Evolutionary conservation across 1,140 invertebrate genomes (phyloP).

Genomic region (Argopecten irradians): DNA sequence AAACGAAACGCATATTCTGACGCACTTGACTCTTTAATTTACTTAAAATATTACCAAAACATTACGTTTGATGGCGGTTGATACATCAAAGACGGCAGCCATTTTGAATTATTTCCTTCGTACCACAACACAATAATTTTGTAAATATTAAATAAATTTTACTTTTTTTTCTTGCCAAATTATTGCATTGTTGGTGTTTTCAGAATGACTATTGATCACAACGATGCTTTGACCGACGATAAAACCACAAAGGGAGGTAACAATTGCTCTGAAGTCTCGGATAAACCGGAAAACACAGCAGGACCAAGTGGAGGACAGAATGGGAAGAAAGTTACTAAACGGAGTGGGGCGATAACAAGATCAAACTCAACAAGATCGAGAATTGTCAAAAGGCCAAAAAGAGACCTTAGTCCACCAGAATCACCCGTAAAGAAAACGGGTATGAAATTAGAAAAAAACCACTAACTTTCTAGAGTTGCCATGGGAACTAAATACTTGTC

Average conservation of each 20-base stretch:
- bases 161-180: background rate
- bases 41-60: background rate
- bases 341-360: background rate
- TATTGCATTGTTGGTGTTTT: background rate
- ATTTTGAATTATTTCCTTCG: slow-evolving; percentile 60
- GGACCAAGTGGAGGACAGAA: slow-evolving; percentile 30
- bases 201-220: slow-evolving; percentile 25
- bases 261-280: slow-evolving; percentile 17
- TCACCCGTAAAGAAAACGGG: slow-evolving; percentile 65
- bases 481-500: slow-evolving; percentile 15
- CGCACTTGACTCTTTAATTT: background rate
- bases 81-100: slow-evolving; percentile 53
- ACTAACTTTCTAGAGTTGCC: background rate
- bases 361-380: slow-evolving; percentile 54
- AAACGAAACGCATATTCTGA: background rate
- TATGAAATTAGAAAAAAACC: background rate
- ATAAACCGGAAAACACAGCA: slow-evolving; percentile 13
- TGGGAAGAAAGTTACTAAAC: slow-evolving; percentile 31
- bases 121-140: slow-evolving; percentile 13
- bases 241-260: slow-evolving; percentile 38
- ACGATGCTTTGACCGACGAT: slow-evolving; percentile 36
- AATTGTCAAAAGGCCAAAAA: slow-evolving; percentile 61
- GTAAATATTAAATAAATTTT: background rate
- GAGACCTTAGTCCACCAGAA: slow-evolving; percentile 62
- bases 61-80: slow-evolving; percentile 19